phyloP scores from a whole-genome alignment of 2,888 invertebrate genomes.

The Amiota minor region DNA sequence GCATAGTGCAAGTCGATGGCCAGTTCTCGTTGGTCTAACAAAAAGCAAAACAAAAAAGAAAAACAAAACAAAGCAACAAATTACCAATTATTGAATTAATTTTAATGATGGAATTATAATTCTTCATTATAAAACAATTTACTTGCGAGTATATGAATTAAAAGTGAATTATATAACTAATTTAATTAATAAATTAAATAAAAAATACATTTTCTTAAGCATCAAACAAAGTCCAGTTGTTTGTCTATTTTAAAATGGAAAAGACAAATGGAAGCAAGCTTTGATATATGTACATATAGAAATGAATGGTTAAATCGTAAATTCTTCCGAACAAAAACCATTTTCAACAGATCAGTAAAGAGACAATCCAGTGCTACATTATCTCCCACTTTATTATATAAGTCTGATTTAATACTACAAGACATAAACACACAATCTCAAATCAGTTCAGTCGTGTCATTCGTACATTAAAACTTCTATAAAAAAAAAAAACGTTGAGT shows the following conservation, averaged over 20 bases:
- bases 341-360: not conserved
- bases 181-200: not conserved
- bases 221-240: not conserved
- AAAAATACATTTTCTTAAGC: constrained; percentile 24
- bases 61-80: constrained; percentile 34
- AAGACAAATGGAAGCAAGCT: not conserved
- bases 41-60: not conserved
- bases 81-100: constrained; percentile 17
- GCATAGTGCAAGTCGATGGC: too few species aligned
- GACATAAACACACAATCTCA: too few species aligned
- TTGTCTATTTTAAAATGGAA: not conserved
- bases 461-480: constrained; percentile 5
- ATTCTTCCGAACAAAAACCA: not conserved
- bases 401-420: not conserved
- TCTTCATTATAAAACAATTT: not conserved
- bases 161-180: constrained; percentile 11
- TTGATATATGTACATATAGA: too few species aligned
- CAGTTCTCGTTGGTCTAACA: constrained; percentile 13
- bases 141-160: constrained; percentile 1
- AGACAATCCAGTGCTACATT: not conserved
- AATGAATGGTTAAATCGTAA: too few species aligned
- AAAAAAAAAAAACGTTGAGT: not conserved
- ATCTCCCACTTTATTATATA: not conserved
- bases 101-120: not conserved
- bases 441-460: not conserved